These are phyloP conservation scores for Hylaeus anthracinus DNA, from an alignment of 1,140 invertebrate species.

Conservation along the genomic window DNA sequence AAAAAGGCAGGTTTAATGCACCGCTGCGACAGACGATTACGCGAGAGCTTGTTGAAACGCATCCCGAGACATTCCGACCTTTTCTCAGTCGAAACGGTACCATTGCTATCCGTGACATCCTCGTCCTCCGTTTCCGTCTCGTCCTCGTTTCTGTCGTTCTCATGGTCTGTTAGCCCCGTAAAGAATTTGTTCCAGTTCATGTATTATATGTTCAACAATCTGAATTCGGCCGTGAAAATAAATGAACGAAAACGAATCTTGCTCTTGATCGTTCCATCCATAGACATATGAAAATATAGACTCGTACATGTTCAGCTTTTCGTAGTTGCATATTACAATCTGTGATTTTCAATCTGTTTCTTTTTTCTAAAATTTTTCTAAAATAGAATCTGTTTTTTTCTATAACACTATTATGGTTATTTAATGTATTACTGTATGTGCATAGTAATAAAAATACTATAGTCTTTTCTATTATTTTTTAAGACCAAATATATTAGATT, in stretches of 20 bases:
- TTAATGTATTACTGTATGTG: too few relatives aligned
- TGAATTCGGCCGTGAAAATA: background rate
- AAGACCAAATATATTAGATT: too few relatives aligned
- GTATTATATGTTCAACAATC: background rate
- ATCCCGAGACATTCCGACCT: conserved; percentile 47
- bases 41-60: conserved; percentile 48
- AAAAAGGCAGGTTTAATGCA: conserved; percentile 60
- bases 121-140: conserved; percentile 66
- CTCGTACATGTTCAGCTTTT: too few relatives aligned
- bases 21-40: conserved; percentile 51
- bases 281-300: too few relatives aligned
- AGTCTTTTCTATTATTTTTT: too few relatives aligned
- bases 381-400: too few relatives aligned
- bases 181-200: conserved; percentile 50
- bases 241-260: background rate
- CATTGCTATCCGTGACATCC: conserved; percentile 56
- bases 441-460: too few relatives aligned
- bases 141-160: conserved; percentile 38
- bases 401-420: too few relatives aligned
- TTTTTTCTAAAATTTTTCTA: too few relatives aligned
- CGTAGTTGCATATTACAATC: too few relatives aligned
- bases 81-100: conserved; percentile 52
- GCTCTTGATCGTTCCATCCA: too few relatives aligned
- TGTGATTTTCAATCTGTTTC: too few relatives aligned
- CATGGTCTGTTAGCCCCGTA: conserved; percentile 22